Conservation (phyloP, 2,113 vertebrate genomes). For the Eolophus roseicapilla region DNA sequence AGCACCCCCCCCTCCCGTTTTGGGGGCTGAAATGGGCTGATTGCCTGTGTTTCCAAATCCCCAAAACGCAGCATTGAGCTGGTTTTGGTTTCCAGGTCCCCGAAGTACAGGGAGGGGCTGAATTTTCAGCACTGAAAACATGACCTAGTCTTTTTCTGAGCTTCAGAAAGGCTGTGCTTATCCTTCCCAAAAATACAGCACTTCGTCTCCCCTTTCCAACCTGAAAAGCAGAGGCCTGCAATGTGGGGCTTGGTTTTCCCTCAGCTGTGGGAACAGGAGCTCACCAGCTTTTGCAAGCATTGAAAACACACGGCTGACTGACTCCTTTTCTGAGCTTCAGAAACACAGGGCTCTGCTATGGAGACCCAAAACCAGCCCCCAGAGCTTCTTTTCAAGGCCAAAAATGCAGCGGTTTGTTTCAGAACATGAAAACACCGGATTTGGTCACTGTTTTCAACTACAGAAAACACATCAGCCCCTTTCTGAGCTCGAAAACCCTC, state of each 20-base stretch:
- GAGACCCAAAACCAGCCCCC: not conserved
- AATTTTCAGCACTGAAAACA: not conserved
- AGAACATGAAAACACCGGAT: not conserved
- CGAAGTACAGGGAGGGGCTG: accelerated
- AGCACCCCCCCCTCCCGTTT: not conserved
- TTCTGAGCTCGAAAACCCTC: not conserved
- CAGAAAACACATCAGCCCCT: not conserved
- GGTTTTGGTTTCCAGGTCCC: not conserved
- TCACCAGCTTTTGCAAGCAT: not conserved
- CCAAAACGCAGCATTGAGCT: not conserved
- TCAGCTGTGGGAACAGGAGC: not conserved
- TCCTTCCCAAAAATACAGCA: not conserved
- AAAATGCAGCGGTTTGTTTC: not conserved
- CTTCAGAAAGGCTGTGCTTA: not conserved
- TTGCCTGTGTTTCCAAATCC: not conserved
- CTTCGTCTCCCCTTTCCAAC: not conserved
- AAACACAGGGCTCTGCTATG: not conserved
- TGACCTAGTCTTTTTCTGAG: not conserved
- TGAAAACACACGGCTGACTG: not conserved
- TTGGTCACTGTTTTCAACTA: accelerated
- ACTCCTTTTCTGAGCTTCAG: no score
- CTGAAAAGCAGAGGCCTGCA: not conserved
- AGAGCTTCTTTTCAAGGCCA: not conserved
- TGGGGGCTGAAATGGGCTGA: not conserved
- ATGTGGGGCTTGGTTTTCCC: not conserved